Conservation (phyloP, 2,797 vertebrate species). For the Hirundo rustica region DNA sequence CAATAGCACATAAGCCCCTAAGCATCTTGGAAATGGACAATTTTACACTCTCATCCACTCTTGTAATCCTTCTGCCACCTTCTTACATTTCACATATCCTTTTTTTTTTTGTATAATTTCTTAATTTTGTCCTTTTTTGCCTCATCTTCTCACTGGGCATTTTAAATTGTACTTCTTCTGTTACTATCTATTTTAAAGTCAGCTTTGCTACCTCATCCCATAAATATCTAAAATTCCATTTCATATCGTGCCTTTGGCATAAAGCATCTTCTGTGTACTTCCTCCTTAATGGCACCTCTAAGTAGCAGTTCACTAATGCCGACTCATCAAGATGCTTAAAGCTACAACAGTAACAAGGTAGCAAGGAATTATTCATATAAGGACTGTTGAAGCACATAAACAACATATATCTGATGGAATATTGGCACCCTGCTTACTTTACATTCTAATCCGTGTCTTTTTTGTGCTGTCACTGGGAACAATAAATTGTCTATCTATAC, state of each 20-base stretch:
- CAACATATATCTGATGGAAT: background rate
- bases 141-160: background rate
- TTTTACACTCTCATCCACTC: constrained; percentile 7
- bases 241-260: background rate
- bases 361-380: background rate
- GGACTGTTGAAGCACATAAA: background rate
- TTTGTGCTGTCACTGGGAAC: background rate
- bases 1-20: background rate
- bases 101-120: background rate
- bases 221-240: background rate
- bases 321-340: background rate
- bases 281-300: background rate
- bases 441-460: background rate
- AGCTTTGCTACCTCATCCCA: background rate
- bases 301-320: background rate
- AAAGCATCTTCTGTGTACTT: background rate
- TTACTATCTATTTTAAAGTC: background rate
- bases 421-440: background rate
- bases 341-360: background rate
- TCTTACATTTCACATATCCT: background rate
- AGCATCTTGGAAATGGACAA: constrained; percentile 23
- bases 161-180: background rate
- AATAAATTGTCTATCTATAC: background rate
- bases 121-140: background rate
- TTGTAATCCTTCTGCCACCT: background rate